Conservation (phyloP, 2,888 invertebrate species). For the Tenthredo distinguenda region DNA sequence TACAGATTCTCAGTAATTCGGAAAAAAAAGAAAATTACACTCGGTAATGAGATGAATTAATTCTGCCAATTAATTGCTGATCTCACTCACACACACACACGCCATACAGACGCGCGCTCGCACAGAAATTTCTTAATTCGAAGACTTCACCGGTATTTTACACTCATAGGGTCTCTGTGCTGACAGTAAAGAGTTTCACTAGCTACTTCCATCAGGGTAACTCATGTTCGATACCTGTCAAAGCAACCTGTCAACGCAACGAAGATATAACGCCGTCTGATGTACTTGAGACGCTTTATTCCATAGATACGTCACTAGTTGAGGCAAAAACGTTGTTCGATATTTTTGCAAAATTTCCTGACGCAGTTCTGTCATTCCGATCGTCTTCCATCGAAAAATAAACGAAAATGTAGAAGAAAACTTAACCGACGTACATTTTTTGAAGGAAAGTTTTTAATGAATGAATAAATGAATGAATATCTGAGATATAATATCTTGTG, state of each 20-base stretch:
- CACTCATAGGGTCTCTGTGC: neutral
- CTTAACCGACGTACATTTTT: neutral
- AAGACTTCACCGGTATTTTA: neutral
- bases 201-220: neutral
- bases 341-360: no score
- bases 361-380: no score
- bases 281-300: neutral
- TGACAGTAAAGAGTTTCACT: neutral
- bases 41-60: no score
- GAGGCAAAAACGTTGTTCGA: neutral
- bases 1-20: no score
- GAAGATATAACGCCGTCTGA: neutral
- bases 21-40: no score
- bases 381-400: no score
- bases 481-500: neutral
- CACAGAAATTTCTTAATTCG: neutral
- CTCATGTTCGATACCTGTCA: neutral
- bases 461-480: neutral
- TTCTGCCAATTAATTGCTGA: no score
- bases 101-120: no score
- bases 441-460: neutral
- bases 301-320: neutral
- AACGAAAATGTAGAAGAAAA: no score
- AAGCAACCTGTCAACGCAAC: neutral
- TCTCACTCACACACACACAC: no score